Evolutionary conservation across 2,797 vertebrate species (phyloP), one percentile per base, ranked within the genome.

Genomic region (Danionella dracula): DNA sequence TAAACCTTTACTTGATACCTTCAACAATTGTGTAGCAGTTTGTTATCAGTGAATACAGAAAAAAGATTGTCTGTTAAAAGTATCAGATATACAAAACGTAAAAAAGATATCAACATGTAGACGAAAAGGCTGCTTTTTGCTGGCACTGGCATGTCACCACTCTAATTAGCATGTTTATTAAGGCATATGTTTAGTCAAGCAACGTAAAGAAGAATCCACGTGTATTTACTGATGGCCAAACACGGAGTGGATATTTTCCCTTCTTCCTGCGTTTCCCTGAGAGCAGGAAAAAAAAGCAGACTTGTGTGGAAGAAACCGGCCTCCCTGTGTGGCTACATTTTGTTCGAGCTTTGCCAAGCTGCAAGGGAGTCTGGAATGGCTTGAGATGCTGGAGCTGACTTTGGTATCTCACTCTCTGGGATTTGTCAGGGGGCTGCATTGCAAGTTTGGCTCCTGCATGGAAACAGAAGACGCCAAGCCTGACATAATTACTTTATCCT

Each of bases 401-500:
- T 68, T 48, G 61, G 76, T 78, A 78, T 82, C 84, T 66, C 55
- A 70, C 76, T 71, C 72, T 32, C 59, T 54, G 59, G 55, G 70
- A 71, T 48, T 35, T 75, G 77, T 74, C 70, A 61, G 74, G 63
- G 45, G 34, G 53, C 55, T 74, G 61, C 63, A 73, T 65, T 65
- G 66, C 68, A 31, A 56, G 65, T 74, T 78, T 76, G 79, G 77
- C 81, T 74, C 71, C 34, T 34, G 41, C 49, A 12, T 49, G 46
- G 75, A 83, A 84, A 88, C 70, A n/a, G 31, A 72, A 86, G 67
- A 61, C 42, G 46, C 37, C 54, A 62, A 4, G 63, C 66, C 70
- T 17, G 78, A 79, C 76, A 83, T 82, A 82, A 84, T 75, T 80
- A 84, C 83, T 83, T 80, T 71, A 16, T 83, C 81, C 80, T 83